phyloP scores from a whole-genome alignment of 2,797 vertebrate genomes.

The Crenuchus spilurus region DNA sequence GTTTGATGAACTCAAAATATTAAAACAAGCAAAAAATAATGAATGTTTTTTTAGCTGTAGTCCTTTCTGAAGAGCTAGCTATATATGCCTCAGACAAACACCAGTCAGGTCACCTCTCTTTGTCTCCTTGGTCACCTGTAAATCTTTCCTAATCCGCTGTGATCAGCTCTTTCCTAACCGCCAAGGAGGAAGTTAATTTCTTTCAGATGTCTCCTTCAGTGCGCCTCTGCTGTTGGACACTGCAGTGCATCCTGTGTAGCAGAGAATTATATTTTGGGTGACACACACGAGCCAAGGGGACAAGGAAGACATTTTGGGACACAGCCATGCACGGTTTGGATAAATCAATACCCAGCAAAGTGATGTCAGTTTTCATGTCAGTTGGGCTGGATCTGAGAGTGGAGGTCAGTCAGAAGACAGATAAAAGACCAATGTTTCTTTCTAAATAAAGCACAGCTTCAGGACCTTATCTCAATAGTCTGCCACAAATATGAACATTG shows the following conservation, averaged over 20 bases:
- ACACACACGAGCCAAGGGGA: not conserved
- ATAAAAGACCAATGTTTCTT: conserved; percentile 6
- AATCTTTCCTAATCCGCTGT: conserved; percentile 17
- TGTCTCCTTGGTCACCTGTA: not conserved
- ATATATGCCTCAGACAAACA: too few relatives aligned
- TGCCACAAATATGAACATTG: not conserved
- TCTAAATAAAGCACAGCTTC: conserved; percentile 17
- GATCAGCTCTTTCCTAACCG: not conserved
- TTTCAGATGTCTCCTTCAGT: not conserved
- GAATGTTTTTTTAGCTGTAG: too few relatives aligned
- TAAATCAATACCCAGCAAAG: conserved; percentile 14
- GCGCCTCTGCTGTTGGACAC: not conserved
- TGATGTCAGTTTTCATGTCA: conserved; percentile 18
- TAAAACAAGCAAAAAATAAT: too few relatives aligned
- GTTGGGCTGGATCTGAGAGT: conserved; percentile 11
- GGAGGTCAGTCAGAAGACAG: conserved; percentile 35
- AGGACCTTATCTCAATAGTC: conserved; percentile 8
- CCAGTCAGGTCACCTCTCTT: not conserved
- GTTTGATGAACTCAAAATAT: too few relatives aligned
- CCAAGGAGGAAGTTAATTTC: conserved; percentile 8
- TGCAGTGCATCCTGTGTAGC: not conserved
- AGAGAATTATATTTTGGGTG: not conserved
- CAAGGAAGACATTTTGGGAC: conserved; percentile 3
- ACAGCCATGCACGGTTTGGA: conserved; percentile 19
- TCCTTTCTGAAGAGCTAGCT: too few relatives aligned